Conservation (phyloP, 2,888 invertebrate genomes). For the Lumbricus terrestris region DNA sequence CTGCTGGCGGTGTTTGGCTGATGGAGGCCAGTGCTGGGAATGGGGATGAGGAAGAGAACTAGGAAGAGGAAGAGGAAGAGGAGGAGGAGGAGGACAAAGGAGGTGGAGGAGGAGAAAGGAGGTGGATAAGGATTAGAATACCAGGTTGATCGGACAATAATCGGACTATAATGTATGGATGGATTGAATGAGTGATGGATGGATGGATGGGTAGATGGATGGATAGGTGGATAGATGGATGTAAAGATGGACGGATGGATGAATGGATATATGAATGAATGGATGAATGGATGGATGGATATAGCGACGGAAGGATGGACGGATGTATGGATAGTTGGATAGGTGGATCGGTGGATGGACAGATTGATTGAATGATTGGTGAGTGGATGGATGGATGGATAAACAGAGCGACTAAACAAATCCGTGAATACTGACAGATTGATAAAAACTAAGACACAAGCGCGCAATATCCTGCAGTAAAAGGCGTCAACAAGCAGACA, state of each 20-base stretch:
- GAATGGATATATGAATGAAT: neutral
- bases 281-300: neutral
- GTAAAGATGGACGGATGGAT: neutral
- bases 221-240: neutral
- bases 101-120: neutral
- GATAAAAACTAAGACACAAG: neutral
- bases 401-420: neutral
- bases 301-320: neutral
- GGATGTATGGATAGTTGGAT: neutral
- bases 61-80: neutral
- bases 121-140: neutral
- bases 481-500: neutral
- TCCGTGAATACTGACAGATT: neutral
- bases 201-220: neutral
- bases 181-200: neutral
- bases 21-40: neutral
- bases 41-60: neutral
- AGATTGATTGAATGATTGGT: neutral
- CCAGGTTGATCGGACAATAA: no score
- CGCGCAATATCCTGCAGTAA: conserved; percentile 5
- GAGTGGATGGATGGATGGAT: neutral
- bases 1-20: neutral
- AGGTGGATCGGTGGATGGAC: neutral
- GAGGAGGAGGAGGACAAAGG: no score
- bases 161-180: neutral